Evolutionary conservation across 2,888 invertebrate species (phyloP).

Genomic region (Lymantria dispar): DNA sequence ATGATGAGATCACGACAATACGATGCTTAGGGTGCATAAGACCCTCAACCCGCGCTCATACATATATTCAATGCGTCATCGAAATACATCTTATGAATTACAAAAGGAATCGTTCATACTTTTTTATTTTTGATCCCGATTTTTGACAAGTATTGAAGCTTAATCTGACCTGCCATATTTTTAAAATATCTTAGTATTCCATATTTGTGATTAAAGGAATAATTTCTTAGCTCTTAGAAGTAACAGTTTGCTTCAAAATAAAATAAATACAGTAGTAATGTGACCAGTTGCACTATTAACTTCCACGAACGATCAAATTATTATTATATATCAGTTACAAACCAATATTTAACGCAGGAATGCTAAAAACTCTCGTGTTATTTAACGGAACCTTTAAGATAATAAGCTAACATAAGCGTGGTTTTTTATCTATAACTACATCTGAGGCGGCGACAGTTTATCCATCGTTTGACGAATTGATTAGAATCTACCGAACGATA

Average conservation of each 20-base stretch:
- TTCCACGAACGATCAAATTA: too few relatives aligned
- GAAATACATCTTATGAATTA: conserved; percentile 49
- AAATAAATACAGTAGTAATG: too few relatives aligned
- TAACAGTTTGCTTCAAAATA: too few relatives aligned
- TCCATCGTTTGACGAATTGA: conserved; percentile 74
- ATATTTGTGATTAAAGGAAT: too few relatives aligned
- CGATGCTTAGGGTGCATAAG: conserved; percentile 45
- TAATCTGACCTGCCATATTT: neutral
- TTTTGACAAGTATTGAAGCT: neutral
- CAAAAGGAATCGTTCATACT: conserved; percentile 30
- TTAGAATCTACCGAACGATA: conserved; percentile 64
- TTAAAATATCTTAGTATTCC: too few relatives aligned
- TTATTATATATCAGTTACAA: neutral
- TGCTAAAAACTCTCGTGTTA: conserved; percentile 24
- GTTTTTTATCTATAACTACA: conserved; percentile 54
- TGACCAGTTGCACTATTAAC: too few relatives aligned
- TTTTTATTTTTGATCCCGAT: conserved; percentile 12
- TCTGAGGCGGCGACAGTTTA: conserved; percentile 52
- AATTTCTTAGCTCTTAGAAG: too few relatives aligned
- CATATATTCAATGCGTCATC: conserved; percentile 44
- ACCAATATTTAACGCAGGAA: conserved; percentile 9
- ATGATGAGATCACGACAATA: conserved; percentile 76
- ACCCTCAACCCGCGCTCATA: conserved; percentile 35
- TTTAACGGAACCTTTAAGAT: conserved; percentile 38
- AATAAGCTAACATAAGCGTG: conserved; percentile 42